Percentiles rank a stretch among this genome's conserved stretches.
Evolutionary conservation across 2,888 invertebrate species (phyloP).

Genomic region (Sinohyriopsis cumingii): DNA sequence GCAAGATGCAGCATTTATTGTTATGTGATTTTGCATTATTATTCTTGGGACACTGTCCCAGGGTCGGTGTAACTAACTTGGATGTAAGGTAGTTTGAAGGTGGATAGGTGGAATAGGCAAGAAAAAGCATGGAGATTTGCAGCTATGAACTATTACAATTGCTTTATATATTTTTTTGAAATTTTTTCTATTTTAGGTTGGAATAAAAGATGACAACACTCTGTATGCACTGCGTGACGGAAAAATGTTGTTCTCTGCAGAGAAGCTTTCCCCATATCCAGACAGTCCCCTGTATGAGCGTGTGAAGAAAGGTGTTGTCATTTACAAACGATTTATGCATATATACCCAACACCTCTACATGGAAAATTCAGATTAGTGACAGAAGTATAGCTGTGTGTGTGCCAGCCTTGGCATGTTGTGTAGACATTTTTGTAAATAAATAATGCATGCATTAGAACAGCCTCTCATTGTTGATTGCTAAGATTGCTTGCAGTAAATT

Average conservation of each 20-base stretch:
- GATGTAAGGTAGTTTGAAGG: too few relatives aligned
- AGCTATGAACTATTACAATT: not conserved
- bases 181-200: conserved; percentile 78
- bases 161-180: not conserved
- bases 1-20: too few relatives aligned
- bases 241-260: conserved; percentile 85
- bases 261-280: conserved; percentile 85
- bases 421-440: too few relatives aligned
- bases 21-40: too few relatives aligned
- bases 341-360: conserved; percentile 86
- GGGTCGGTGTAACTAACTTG: too few relatives aligned
- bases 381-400: conserved; percentile 12
- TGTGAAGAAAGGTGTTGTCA: conserved; percentile 77
- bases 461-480: too few relatives aligned
- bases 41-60: too few relatives aligned
- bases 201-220: conserved; percentile 82
- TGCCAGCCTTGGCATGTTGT: too few relatives aligned
- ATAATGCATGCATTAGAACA: too few relatives aligned
- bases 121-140: too few relatives aligned
- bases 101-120: too few relatives aligned
- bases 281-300: conserved; percentile 82
- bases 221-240: conserved; percentile 87
- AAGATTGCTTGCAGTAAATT: too few relatives aligned
- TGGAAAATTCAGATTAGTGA: conserved; percentile 82
- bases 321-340: conserved; percentile 88